Conservation (phyloP, 2,797 vertebrate genomes). For the Alosa sapidissima region DNA sequence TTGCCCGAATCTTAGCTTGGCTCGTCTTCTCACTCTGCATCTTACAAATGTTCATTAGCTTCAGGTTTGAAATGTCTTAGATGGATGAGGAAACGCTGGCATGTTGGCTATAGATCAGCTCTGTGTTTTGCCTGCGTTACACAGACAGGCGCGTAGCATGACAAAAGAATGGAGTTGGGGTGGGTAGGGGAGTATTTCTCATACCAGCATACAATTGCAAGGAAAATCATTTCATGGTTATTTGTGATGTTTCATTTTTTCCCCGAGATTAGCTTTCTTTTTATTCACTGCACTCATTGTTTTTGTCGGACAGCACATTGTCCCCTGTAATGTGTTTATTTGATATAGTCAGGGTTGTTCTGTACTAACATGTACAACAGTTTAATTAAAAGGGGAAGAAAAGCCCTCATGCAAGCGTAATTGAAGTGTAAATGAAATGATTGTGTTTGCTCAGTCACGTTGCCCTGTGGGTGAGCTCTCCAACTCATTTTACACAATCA, state of each 20-base stretch:
- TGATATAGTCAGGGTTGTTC: slow-evolving; percentile 63
- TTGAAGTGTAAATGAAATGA: slow-evolving; percentile 74
- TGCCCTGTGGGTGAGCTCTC: slow-evolving; percentile 66
- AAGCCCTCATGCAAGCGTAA: slow-evolving; percentile 62
- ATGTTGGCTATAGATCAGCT: neutral
- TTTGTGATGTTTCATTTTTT: slow-evolving; percentile 56
- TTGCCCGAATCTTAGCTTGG: slow-evolving; percentile 14
- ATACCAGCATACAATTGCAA: slow-evolving; percentile 35
- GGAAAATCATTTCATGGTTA: slow-evolving; percentile 62
- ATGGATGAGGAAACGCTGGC: slow-evolving; percentile 16
- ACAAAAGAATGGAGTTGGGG: neutral
- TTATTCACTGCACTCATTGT: slow-evolving; percentile 46
- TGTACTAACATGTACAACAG: slow-evolving; percentile 54
- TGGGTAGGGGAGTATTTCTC: neutral
- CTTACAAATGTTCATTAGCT: slow-evolving; percentile 41
- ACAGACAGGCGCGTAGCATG: neutral
- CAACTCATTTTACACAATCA: slow-evolving; percentile 58
- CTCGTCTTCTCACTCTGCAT: neutral
- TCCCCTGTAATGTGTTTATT: slow-evolving; percentile 65
- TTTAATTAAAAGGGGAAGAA: slow-evolving; percentile 71
- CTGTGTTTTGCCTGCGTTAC: neutral
- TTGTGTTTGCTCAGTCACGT: slow-evolving; percentile 68
- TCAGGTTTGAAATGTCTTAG: slow-evolving; percentile 34
- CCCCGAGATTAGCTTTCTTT: slow-evolving; percentile 37
- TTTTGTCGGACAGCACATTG: slow-evolving; percentile 63